A percentile compares a stretch with the other conserved stretches of the same genome.
Conservation (phyloP, 2,797 vertebrate species). For the Smutsia gigantea region DNA sequence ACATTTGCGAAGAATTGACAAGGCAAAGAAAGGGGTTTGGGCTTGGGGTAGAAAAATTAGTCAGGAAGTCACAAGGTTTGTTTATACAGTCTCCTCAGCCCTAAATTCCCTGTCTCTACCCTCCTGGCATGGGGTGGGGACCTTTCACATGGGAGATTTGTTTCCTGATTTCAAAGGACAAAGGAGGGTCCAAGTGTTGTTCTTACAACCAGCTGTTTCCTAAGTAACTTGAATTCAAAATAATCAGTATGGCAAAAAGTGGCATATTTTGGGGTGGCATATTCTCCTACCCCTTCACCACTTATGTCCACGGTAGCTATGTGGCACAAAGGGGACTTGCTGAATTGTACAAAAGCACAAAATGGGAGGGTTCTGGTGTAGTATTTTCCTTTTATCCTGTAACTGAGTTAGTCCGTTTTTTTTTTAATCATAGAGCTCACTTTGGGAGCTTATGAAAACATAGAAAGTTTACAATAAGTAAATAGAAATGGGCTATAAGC, state of each 20-base stretch:
- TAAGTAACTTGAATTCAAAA: background rate
- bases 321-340: background rate
- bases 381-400: background rate
- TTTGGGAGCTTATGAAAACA: conserved; percentile 17
- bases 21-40: background rate
- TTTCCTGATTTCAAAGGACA: background rate
- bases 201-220: background rate
- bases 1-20: background rate
- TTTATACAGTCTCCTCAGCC: background rate
- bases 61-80: background rate
- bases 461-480: background rate
- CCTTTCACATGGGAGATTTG: background rate
- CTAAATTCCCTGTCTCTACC: background rate
- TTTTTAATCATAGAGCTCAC: background rate
- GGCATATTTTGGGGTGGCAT: background rate
- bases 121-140: background rate
- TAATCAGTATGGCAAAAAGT: background rate
- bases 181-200: background rate
- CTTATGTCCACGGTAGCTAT: background rate
- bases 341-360: background rate
- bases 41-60: background rate
- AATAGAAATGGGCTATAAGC: background rate
- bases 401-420: background rate
- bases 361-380: background rate
- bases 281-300: background rate